Evolutionary conservation across 1,140 invertebrate genomes (phyloP).

Genomic region (Lordiphosa mommai): DNA sequence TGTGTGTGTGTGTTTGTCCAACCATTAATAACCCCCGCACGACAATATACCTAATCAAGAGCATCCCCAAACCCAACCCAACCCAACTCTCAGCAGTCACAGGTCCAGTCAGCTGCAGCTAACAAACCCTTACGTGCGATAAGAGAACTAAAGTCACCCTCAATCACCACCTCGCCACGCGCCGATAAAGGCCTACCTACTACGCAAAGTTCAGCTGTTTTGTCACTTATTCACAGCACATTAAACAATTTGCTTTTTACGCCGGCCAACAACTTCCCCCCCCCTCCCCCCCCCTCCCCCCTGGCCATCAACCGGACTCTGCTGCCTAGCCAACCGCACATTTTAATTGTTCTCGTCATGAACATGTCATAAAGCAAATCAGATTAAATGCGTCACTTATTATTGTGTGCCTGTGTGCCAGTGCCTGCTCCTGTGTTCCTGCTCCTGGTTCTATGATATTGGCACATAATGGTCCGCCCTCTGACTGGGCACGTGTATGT

Average conservation of each 20-base stretch:
- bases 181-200: slow-evolving; percentile 58
- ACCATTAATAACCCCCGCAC: slow-evolving; percentile 36
- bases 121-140: slow-evolving; percentile 65
- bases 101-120: slow-evolving; percentile 45
- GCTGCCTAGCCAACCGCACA: slow-evolving; percentile 73
- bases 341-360: slow-evolving; percentile 77
- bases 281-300: background rate
- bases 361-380: slow-evolving; percentile 78
- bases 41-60: slow-evolving; percentile 30
- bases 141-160: slow-evolving; percentile 35
- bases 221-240: slow-evolving; percentile 77
- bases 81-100: too few species aligned
- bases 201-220: slow-evolving; percentile 64
- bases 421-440: slow-evolving; percentile 9
- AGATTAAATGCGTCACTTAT: slow-evolving; percentile 77
- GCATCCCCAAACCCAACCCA: too few species aligned
- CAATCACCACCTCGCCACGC: background rate
- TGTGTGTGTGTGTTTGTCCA: slow-evolving; percentile 4
- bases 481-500: slow-evolving; percentile 12
- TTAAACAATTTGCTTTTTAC: slow-evolving; percentile 78
- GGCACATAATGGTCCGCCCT: slow-evolving; percentile 19
- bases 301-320: slow-evolving; percentile 27
- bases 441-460: slow-evolving; percentile 8
- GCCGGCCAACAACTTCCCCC: slow-evolving; percentile 51
- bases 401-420: slow-evolving; percentile 53